Evolutionary conservation across 2,797 vertebrate genomes (phyloP).

Genomic region (Astyanax mexicanus): DNA sequence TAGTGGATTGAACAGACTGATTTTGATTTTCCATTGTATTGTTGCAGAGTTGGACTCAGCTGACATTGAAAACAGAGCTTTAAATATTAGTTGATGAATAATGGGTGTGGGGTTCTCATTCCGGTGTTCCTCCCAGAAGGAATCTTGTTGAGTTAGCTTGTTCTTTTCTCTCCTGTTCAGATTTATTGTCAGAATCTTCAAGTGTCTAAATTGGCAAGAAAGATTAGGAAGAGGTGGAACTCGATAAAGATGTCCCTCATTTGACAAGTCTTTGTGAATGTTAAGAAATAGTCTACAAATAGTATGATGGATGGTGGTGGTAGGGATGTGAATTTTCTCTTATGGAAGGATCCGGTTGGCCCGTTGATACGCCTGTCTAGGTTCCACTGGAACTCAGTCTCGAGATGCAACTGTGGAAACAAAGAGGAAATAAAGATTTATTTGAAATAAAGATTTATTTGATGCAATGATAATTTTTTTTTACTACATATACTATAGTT

Average conservation of each 20-base stretch:
- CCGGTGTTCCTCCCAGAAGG: slow-evolving; percentile 70
- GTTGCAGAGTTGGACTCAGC: slow-evolving; percentile 62
- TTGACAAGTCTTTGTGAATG: slow-evolving; percentile 66
- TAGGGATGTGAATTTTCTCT: not conserved
- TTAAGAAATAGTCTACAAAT: not conserved
- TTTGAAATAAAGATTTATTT: slow-evolving; percentile 41
- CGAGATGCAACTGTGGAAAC: slow-evolving; percentile 56
- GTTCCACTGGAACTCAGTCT: slow-evolving; percentile 56
- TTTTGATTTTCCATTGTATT: slow-evolving; percentile 78
- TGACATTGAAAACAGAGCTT: slow-evolving; percentile 51
- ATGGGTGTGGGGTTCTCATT: slow-evolving; percentile 69
- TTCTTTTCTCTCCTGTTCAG: slow-evolving; percentile 29
- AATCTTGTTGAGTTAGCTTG: slow-evolving; percentile 73
- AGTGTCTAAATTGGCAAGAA: slow-evolving; percentile 77
- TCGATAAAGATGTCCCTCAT: slow-evolving; percentile 78
- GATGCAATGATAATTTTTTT: not conserved
- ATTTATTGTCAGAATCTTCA: slow-evolving; percentile 64
- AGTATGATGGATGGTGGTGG: not conserved
- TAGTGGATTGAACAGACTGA: slow-evolving; percentile 70
- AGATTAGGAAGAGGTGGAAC: slow-evolving; percentile 80
- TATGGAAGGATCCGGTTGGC: slow-evolving; percentile 44
- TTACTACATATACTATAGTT: too few species aligned
- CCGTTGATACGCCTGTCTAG: slow-evolving; percentile 66
- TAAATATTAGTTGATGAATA: slow-evolving; percentile 43
- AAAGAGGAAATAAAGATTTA: slow-evolving; percentile 48